A percentile compares a stretch with the other conserved stretches of the same genome.
Evolutionary conservation across 2,797 vertebrate genomes (phyloP).

Genomic region (Rhodeus uyekii): DNA sequence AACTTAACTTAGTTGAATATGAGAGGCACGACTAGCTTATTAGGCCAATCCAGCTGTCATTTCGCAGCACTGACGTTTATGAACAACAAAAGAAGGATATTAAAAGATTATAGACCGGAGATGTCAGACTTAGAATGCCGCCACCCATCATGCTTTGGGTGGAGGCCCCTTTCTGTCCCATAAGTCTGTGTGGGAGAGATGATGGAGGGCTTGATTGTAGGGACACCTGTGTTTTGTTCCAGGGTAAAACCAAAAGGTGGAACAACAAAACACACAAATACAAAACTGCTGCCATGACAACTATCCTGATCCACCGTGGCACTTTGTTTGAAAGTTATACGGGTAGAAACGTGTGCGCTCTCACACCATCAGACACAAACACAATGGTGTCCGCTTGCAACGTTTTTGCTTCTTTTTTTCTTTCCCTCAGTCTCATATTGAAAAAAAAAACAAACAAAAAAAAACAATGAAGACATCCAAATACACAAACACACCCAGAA

Average conservation of each 20-base stretch:
- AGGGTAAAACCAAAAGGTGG: slow-evolving; percentile 32
- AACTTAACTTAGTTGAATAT: not conserved
- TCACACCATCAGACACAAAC: slow-evolving; percentile 1
- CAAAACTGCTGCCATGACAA: slow-evolving; percentile 52
- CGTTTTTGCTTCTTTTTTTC: slow-evolving; percentile 15
- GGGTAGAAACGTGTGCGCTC: not conserved
- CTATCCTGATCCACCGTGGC: slow-evolving; percentile 38
- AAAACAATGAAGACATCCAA: not conserved
- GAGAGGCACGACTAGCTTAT: not conserved
- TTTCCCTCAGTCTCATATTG: not conserved
- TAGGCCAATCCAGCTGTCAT: slow-evolving; percentile 20
- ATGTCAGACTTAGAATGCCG: slow-evolving; percentile 9
- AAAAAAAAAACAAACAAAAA: no score
- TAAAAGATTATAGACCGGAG: slow-evolving; percentile 43
- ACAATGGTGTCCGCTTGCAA: slow-evolving; percentile 17
- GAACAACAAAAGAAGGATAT: slow-evolving; percentile 36
- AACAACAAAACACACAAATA: slow-evolving; percentile 45
- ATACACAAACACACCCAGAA: slow-evolving; percentile 18
- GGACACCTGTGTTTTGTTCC: slow-evolving; percentile 44
- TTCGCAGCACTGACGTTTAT: slow-evolving; percentile 11
- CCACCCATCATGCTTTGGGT: slow-evolving; percentile 31
- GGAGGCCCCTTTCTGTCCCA: slow-evolving; percentile 47
- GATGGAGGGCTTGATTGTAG: slow-evolving; percentile 43
- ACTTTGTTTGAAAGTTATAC: slow-evolving; percentile 44
- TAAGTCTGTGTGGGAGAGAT: slow-evolving; percentile 32